Evolutionary conservation across 2,797 vertebrate species (phyloP), one percentile per base, ranked within the genome.

Genomic region (Clarias fuscus): DNA sequence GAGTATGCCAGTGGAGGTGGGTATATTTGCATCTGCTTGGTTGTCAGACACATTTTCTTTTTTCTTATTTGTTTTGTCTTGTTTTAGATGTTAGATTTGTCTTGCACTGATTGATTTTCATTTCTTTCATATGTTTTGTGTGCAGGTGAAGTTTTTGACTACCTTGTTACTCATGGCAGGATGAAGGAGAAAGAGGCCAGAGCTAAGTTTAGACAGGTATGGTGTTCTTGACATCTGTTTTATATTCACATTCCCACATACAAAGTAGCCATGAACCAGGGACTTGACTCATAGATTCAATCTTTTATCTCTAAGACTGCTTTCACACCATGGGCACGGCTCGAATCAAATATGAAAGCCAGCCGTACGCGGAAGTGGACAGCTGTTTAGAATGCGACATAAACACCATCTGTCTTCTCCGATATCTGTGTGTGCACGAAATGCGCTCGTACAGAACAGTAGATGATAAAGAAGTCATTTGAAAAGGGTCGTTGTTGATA

Each of bases 1-100:
- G 98, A 99, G 90, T 99, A 99, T 92, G 98, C 98, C 91, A 99
- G 98, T 70, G 98, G 98, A 93, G 98, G 98, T 99, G 94, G 97
- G 97, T 93, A 68, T 40, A 5, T 33, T 3, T n/a, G 56, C 17
- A 30, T 43, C 65, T 7, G 1, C 37, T 68, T 14, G n/a, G 27
- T 61, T 58, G 7, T 37, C 53, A 20, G 89, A 61, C 83, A 76
- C n/a, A 82, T 61, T 3, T 48, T 40, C 18, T 33, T 72, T 67
- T 76, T 7, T n/a, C 27, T 22, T n/a, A 11, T 71, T 72, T 86
- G 18, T 72, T 40, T 20, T 56, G 8, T 76, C 33, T 27, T 48
- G 61, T 67, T 64, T 27, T 43, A 72, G 17, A 30, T 80, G 53
- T 72, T 84, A 37, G 22, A 64, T 80, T 40, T 24, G 30, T 61